Conservation (phyloP, 1,140 invertebrate species). For the Microplitis mediator region DNA sequence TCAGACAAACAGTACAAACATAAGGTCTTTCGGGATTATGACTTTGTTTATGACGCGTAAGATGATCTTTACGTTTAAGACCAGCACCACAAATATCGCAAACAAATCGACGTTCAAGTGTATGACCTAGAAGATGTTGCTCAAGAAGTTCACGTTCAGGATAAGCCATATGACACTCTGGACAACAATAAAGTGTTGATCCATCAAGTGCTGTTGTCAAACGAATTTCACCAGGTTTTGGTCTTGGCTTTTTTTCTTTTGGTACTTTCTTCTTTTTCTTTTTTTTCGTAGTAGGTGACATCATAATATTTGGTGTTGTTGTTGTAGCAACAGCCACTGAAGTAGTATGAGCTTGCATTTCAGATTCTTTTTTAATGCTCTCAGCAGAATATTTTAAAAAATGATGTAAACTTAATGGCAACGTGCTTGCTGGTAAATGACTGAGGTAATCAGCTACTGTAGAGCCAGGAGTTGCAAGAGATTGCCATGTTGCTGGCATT, state of each 20-base stretch:
- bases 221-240: constrained; percentile 81
- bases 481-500: constrained; percentile 72
- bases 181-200: constrained; percentile 82
- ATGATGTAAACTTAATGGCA: constrained; percentile 80
- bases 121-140: constrained; percentile 81
- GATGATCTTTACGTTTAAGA: constrained; percentile 80
- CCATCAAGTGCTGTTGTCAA: constrained; percentile 82
- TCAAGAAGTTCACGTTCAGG: constrained; percentile 80
- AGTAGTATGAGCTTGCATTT: constrained; percentile 65
- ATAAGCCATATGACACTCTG: constrained; percentile 86
- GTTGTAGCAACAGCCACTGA: constrained; percentile 64
- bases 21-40: constrained; percentile 82
- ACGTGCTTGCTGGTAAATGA: constrained; percentile 73
- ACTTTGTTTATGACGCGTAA: constrained; percentile 80
- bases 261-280: constrained; percentile 83
- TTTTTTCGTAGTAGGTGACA: constrained; percentile 69
- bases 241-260: constrained; percentile 79
- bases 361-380: constrained; percentile 75
- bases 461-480: constrained; percentile 74
- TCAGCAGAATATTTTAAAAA: constrained; percentile 83
- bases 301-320: constrained; percentile 59
- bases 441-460: constrained; percentile 83
- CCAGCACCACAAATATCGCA: constrained; percentile 86
- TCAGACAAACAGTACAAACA: constrained; percentile 81
- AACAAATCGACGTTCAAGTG: constrained; percentile 78